These are phyloP conservation scores for Polia nebulosa DNA, from an alignment of 2,888 invertebrate genomes.

Conservation along the genomic window DNA sequence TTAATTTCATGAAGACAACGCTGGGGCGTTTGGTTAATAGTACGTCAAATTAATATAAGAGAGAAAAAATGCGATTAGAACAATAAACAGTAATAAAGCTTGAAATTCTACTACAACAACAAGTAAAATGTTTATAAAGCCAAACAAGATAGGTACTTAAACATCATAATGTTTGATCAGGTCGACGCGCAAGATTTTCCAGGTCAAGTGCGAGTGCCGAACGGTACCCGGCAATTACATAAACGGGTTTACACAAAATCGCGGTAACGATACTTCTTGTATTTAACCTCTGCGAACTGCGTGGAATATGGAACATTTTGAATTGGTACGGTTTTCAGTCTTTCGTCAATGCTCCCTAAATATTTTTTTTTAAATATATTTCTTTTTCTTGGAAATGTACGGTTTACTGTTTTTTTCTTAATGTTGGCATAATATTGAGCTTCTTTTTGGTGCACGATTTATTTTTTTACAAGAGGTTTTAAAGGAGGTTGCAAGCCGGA, in stretches of 20 bases:
- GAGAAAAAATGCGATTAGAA: background rate
- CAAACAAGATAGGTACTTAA: slow-evolving; percentile 59
- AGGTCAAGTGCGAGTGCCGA: slow-evolving; percentile 76
- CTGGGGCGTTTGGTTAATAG: background rate
- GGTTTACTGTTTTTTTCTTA: background rate
- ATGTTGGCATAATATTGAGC: no score
- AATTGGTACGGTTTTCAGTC: slow-evolving; percentile 28
- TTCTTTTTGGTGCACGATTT: background rate
- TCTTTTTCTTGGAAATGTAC: slow-evolving; percentile 19
- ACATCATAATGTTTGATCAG: slow-evolving; percentile 59
- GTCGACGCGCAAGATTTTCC: slow-evolving; percentile 65
- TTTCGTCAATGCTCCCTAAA: slow-evolving; percentile 14
- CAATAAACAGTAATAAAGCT: background rate
- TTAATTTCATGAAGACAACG: background rate
- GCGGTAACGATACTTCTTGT: slow-evolving; percentile 55
- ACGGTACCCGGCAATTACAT: slow-evolving; percentile 78
- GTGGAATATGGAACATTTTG: slow-evolving; percentile 28
- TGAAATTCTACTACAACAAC: background rate
- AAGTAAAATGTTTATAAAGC: slow-evolving; percentile 19
- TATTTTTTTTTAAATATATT: background rate
- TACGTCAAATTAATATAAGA: no score
- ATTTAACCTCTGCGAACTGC: slow-evolving; percentile 41
- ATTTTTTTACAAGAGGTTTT: background rate
- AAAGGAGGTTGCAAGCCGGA: background rate
- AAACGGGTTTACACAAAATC: slow-evolving; percentile 73